These are phyloP conservation scores for Yponomeuta plumbellus DNA, from an alignment of 2,888 invertebrate genomes.

Conservation along the genomic window DNA sequence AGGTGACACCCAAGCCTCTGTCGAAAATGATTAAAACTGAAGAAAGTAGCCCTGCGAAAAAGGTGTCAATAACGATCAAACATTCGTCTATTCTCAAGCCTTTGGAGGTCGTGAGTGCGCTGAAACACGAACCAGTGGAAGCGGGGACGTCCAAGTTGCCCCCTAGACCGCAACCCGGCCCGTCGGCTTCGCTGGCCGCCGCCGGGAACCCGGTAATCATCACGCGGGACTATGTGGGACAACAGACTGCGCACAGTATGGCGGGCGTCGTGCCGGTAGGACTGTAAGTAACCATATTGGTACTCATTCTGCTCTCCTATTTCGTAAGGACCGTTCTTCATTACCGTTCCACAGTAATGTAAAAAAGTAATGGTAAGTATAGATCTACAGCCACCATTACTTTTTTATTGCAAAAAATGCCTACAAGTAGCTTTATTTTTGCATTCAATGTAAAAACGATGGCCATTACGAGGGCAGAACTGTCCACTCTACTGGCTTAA, in stretches of 20 bases:
- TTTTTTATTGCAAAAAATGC: too few species aligned
- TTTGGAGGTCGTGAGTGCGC: background rate
- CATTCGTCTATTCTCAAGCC: background rate
- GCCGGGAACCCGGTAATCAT: background rate
- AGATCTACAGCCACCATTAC: too few species aligned
- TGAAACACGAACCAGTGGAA: background rate
- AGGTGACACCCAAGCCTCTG: background rate
- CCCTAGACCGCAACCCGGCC: too few species aligned
- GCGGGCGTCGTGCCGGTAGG: conserved; percentile 45
- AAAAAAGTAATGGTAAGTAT: too few species aligned
- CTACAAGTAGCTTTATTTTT: too few species aligned
- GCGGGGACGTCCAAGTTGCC: conserved; percentile 5
- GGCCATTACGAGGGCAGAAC: too few species aligned
- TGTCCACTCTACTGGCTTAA: too few species aligned
- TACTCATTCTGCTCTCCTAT: too few species aligned
- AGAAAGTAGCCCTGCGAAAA: background rate
- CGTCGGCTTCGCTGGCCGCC: background rate
- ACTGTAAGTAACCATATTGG: conserved; percentile 37
- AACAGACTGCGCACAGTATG: conserved; percentile 2
- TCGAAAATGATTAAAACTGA: background rate
- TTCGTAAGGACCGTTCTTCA: too few species aligned
- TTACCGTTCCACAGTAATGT: too few species aligned
- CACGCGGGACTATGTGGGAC: background rate
- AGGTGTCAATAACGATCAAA: background rate
- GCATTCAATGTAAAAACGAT: too few species aligned